Percentiles rank a stretch among this genome's conserved stretches.
Conservation (phyloP, 2,888 invertebrate species). For the Hedychridium roseum region DNA sequence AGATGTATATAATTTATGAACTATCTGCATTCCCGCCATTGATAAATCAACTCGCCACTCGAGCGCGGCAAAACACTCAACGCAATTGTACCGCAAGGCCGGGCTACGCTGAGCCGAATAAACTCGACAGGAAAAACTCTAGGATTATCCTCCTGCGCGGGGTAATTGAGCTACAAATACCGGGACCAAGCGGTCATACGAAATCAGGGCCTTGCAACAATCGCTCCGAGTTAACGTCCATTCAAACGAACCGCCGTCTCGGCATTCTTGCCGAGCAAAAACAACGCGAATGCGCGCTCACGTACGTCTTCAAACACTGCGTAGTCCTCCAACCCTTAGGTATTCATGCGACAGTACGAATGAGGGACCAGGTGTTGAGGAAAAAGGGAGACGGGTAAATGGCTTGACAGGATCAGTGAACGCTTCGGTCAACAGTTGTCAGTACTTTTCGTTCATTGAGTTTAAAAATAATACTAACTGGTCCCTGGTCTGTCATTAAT, state of each 20-base stretch:
- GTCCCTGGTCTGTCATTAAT: too few species aligned
- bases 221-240: slow-evolving; percentile 50
- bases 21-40: slow-evolving; percentile 57
- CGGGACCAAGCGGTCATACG: slow-evolving; percentile 61
- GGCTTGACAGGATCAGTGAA: too few species aligned
- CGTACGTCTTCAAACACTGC: slow-evolving; percentile 42
- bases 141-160: slow-evolving; percentile 16
- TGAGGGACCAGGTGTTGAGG: too few species aligned
- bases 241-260: slow-evolving; percentile 61
- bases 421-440: too few species aligned
- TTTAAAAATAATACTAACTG: too few species aligned
- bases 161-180: slow-evolving; percentile 64
- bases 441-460: too few species aligned
- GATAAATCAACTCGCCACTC: slow-evolving; percentile 61
- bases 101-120: slow-evolving; percentile 16
- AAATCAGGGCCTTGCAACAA: slow-evolving; percentile 56
- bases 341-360: slow-evolving; percentile 48
- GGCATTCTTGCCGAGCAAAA: slow-evolving; percentile 57
- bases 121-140: slow-evolving; percentile 6
- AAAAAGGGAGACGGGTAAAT: too few species aligned
- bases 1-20: slow-evolving; percentile 60
- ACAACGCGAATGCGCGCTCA: slow-evolving; percentile 56
- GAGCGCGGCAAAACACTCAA: too few species aligned
- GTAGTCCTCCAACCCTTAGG: slow-evolving; percentile 41
- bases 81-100: slow-evolving; percentile 2